Evolutionary conservation across 2,888 invertebrate species (phyloP).

Genomic region (Dryobota labecula): DNA sequence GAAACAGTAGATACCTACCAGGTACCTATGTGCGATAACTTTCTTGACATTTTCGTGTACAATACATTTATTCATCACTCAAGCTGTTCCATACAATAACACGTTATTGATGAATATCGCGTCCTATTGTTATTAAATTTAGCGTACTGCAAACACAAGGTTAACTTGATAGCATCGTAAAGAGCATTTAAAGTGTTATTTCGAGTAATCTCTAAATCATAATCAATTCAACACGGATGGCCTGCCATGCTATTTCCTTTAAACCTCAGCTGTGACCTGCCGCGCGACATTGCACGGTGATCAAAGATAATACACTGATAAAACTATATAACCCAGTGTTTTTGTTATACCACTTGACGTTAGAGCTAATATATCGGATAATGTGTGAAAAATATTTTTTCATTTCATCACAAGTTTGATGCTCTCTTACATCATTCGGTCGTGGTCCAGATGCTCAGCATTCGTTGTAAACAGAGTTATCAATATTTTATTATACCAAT

Average conservation of each 20-base stretch:
- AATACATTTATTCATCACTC: slow-evolving; percentile 9
- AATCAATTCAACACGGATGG: slow-evolving; percentile 43
- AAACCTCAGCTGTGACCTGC: slow-evolving; percentile 26
- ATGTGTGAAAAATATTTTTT: slow-evolving; percentile 62
- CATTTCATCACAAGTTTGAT: slow-evolving; percentile 47
- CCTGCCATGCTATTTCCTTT: slow-evolving; percentile 12
- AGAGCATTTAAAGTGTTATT: slow-evolving; percentile 11
- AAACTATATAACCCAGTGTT: slow-evolving; percentile 34
- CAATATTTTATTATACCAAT: slow-evolving; percentile 23
- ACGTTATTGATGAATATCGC: slow-evolving; percentile 1
- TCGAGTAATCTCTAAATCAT: slow-evolving; percentile 21
- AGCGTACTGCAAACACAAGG: neutral
- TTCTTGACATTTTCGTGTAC: neutral
- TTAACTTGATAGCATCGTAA: neutral
- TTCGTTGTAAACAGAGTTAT: slow-evolving; percentile 63
- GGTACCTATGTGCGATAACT: neutral
- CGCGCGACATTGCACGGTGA: slow-evolving; percentile 19
- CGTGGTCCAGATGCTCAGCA: slow-evolving; percentile 45
- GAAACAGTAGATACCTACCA: neutral
- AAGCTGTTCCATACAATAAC: slow-evolving; percentile 6
- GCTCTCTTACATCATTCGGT: slow-evolving; percentile 55
- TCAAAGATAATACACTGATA: slow-evolving; percentile 44
- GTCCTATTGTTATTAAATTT: slow-evolving; percentile 7
- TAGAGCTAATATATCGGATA: slow-evolving; percentile 26
- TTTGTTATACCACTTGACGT: slow-evolving; percentile 29